Evolutionary conservation across 2,888 invertebrate species (phyloP).

Genomic region (Zhengitettix transpicula): DNA sequence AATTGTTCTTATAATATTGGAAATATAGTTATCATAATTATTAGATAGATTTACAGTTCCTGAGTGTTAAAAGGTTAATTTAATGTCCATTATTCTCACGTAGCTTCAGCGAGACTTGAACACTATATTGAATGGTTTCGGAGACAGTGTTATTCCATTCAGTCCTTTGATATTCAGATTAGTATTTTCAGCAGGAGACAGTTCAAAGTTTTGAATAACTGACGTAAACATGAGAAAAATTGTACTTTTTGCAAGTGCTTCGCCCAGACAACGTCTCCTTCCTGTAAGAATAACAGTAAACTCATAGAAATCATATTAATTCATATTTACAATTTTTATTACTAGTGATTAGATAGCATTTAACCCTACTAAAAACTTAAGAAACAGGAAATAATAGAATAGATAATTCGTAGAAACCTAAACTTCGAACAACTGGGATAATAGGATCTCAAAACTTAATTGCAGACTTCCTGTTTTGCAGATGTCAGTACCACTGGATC

Average conservation of each 20-base stretch:
- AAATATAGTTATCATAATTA: no score
- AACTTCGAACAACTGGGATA: no score
- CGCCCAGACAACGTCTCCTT: conserved; percentile 45
- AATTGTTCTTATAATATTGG: no score
- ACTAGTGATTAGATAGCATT: not conserved
- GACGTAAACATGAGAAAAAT: conserved; percentile 43
- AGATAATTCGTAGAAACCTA: no score
- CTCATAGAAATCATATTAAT: conserved; percentile 2
- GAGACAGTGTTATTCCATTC: conserved; percentile 37
- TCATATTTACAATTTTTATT: not conserved
- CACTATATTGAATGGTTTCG: conserved; percentile 30
- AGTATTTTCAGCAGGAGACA: conserved; percentile 27
- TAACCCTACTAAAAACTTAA: no score
- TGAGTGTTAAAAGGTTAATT: no score
- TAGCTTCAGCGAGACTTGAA: not conserved
- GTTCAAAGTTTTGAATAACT: conserved; percentile 36
- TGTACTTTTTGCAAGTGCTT: conserved; percentile 40
- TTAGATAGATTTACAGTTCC: no score
- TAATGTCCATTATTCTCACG: no score
- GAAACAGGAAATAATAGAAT: no score
- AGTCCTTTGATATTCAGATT: conserved; percentile 26
- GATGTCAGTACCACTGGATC: no score
- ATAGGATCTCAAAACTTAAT: no score
- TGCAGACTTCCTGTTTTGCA: no score
- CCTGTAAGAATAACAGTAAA: conserved; percentile 27